Percentiles rank a stretch among this genome's conserved stretches.
Conservation (phyloP, 2,797 vertebrate genomes). For the Muscicapa comitata region DNA sequence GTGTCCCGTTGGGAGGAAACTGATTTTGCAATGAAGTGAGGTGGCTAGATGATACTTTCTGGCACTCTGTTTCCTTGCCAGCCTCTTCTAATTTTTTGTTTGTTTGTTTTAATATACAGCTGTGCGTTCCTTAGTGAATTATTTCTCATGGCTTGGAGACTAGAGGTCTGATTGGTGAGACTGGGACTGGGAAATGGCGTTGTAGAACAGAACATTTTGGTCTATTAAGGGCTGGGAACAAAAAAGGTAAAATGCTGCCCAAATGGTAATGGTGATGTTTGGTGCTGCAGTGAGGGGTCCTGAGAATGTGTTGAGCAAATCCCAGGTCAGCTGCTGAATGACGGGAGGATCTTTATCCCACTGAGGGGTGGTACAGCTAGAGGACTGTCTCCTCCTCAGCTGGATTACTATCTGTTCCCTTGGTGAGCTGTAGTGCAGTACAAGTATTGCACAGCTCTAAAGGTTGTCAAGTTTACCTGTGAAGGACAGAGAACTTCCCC, state of each 20-base stretch:
- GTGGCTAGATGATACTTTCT: background rate
- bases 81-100: background rate
- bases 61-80: background rate
- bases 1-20: background rate
- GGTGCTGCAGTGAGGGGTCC: background rate
- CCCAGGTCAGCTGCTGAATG: background rate
- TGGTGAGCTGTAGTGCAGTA: background rate
- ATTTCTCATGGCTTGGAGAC: background rate
- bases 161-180: background rate
- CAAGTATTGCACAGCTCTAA: background rate
- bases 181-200: background rate
- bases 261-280: background rate
- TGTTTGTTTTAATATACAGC: background rate
- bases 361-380: background rate
- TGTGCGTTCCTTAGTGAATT: background rate
- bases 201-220: background rate
- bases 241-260: background rate
- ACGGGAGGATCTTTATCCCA: background rate
- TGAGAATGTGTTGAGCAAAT: background rate
- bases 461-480: background rate
- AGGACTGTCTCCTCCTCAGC: background rate
- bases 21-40: background rate
- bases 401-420: background rate
- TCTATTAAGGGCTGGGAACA: background rate
- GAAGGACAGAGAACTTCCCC: background rate